These are phyloP conservation scores for Limnephilus lunatus DNA, from an alignment of 2,888 invertebrate genomes.

Conservation along the genomic window DNA sequence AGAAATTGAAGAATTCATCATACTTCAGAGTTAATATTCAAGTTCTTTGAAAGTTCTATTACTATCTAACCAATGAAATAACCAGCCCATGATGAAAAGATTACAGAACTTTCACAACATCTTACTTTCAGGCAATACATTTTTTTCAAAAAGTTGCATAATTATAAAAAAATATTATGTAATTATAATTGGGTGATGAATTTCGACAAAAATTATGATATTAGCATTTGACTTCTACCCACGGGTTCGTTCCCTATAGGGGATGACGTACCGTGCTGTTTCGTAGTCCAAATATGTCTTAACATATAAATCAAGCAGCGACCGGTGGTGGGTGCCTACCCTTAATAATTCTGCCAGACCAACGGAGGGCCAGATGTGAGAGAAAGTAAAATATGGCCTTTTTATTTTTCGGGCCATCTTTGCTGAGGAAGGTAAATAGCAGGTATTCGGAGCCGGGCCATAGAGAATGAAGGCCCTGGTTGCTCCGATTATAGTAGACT, in stretches of 20 bases:
- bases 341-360: conserved; percentile 57
- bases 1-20: too few relatives aligned
- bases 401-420: conserved; percentile 46
- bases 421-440: conserved; percentile 55
- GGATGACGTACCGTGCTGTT: conserved; percentile 58
- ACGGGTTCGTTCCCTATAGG: conserved; percentile 2
- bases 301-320: conserved; percentile 62
- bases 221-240: neutral
- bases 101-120: too few relatives aligned
- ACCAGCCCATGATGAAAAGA: too few relatives aligned
- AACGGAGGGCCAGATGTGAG: conserved; percentile 59
- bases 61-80: too few relatives aligned
- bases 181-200: neutral
- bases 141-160: too few relatives aligned
- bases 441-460: conserved; percentile 13
- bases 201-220: neutral
- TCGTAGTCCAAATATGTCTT: conserved; percentile 64
- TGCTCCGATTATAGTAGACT: neutral
- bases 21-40: too few relatives aligned
- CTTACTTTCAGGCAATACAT: too few relatives aligned
- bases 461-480: neutral
- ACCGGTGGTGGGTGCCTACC: conserved; percentile 43
- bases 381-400: conserved; percentile 63
- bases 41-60: too few relatives aligned
- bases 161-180: too few relatives aligned